A percentile compares a stretch with the other conserved stretches of the same genome.
Evolutionary conservation across 2,797 vertebrate species (phyloP).

Genomic region (Oreonectes daqikongensis): DNA sequence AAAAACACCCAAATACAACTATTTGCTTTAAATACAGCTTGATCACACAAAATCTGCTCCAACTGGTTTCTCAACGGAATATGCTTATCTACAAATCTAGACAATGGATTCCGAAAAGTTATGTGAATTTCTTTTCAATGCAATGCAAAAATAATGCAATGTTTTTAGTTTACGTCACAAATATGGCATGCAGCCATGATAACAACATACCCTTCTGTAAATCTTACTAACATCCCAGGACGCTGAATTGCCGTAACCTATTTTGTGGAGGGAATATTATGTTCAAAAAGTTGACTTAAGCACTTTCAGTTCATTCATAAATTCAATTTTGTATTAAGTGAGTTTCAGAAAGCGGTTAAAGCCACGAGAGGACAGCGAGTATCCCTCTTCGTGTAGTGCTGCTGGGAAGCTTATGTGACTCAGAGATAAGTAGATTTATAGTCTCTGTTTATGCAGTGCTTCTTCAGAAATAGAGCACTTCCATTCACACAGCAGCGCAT

Average conservation of each 20-base stretch:
- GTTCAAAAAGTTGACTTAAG: conserved; percentile 8
- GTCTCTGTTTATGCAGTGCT: conserved; percentile 52
- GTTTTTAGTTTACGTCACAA: too few relatives aligned
- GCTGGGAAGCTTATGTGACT: conserved; percentile 50
- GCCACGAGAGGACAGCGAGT: conserved; percentile 26
- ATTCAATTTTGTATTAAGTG: conserved; percentile 15
- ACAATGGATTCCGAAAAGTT: not conserved
- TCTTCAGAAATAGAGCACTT: conserved; percentile 47
- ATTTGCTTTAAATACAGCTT: conserved; percentile 24
- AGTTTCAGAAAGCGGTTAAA: conserved; percentile 27
- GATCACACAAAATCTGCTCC: conserved; percentile 9
- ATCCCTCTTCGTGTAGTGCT: conserved; percentile 40
- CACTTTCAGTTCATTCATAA: conserved; percentile 43
- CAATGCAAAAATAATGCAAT: too few relatives aligned
- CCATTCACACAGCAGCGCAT: conserved; percentile 13
- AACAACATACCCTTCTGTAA: not conserved
- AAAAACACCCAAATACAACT: conserved; percentile 22
- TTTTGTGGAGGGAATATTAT: not conserved
- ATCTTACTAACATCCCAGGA: not conserved
- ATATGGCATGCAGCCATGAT: not conserved
- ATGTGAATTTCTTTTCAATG: conserved; percentile 10
- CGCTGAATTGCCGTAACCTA: not conserved
- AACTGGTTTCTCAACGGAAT: too few relatives aligned
- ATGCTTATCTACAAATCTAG: conserved; percentile 9
- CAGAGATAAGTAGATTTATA: conserved; percentile 60